These are phyloP conservation scores for Scaptodrosophila lebanonensis DNA, from an alignment of 1,140 invertebrate genomes.

Conservation along the genomic window DNA sequence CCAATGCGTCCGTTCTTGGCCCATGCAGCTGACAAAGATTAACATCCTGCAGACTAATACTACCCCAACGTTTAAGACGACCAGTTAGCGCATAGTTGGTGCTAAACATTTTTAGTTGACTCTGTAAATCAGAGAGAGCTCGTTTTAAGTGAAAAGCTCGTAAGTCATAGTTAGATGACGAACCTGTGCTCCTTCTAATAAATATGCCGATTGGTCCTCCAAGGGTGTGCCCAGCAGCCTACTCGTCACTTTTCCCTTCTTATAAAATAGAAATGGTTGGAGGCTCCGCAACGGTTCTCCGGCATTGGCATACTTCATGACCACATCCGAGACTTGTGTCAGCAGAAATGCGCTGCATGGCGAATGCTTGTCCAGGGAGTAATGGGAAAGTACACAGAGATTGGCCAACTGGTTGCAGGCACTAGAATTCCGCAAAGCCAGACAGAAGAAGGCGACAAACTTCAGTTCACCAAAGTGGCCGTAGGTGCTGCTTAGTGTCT, in stretches of 20 bases:
- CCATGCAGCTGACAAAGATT: constrained; percentile 76
- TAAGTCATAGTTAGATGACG: too few species aligned
- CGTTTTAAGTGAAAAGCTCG: too few species aligned
- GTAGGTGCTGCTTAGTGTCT: background rate
- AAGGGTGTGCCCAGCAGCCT: constrained; percentile 53
- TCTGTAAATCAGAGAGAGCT: background rate
- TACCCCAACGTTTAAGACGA: constrained; percentile 70
- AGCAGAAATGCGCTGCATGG: constrained; percentile 79
- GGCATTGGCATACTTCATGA: constrained; percentile 69
- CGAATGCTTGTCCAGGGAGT: constrained; percentile 77
- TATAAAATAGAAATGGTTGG: constrained; percentile 78
- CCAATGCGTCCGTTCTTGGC: constrained; percentile 19
- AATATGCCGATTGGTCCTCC: too few species aligned
- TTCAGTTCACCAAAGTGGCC: constrained; percentile 68
- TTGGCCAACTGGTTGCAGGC: constrained; percentile 85
- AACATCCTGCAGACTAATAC: constrained; percentile 75
- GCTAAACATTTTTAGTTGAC: constrained; percentile 55
- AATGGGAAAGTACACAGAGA: constrained; percentile 82
- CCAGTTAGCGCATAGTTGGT: constrained; percentile 66
- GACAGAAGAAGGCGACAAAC: constrained; percentile 72
- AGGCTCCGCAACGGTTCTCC: constrained; percentile 78
- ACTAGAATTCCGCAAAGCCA: constrained; percentile 52
- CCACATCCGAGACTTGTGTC: constrained; percentile 71
- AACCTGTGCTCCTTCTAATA: too few species aligned
- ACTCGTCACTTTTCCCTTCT: constrained; percentile 79